Evolutionary conservation across 2,797 vertebrate species (phyloP), one percentile per base, ranked within the genome.

Genomic region (Pogonophryne albipinna): DNA sequence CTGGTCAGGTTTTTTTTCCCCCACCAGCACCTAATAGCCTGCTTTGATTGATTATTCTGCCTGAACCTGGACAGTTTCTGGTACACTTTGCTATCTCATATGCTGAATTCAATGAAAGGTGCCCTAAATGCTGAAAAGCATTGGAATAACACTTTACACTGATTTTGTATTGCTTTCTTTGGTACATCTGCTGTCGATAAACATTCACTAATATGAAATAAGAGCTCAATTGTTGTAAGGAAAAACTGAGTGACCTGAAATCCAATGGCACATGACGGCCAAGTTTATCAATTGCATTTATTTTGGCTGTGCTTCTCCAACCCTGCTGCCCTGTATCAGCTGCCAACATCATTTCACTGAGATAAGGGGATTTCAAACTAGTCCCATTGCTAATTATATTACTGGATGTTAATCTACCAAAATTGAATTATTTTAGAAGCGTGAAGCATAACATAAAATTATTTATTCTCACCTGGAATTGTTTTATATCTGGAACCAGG

Each of bases 381-480:
- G 74, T 92, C 87, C 82, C 78, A 71, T 78, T 82, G 72, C 80
- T 90, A 90, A 85, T 93, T 85, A 85, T 84, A 49, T 71, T 75
- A 68, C 61, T 79, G 74, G 53, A 84, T 83, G 74, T 90, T 91
- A 90, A 82, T 86, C 74, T 82, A 85, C 81, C 71, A 90, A 76
- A 79, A 77, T 46, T 63, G 31, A 87, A 85, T 87, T 90, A 23
- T 85, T 88, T 86, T 62, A 76, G 83, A 85, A 71, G 74, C 58
- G 58, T 67, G 78, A 77, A 80, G 80, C 77, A 79, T 46, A 80
- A 80, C 63, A 78, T 80, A 75, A 83, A 73, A 80, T 78, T 56
- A 83, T 79, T 66, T 51, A 85, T 69, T 89, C 81, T 88, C 85
- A 93, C 91, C 91, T 91, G 67, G 77, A 76, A 85, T 67, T 67